phyloP scores from a whole-genome alignment of 2,888 invertebrate species.

The Oscheius myriophilus region DNA sequence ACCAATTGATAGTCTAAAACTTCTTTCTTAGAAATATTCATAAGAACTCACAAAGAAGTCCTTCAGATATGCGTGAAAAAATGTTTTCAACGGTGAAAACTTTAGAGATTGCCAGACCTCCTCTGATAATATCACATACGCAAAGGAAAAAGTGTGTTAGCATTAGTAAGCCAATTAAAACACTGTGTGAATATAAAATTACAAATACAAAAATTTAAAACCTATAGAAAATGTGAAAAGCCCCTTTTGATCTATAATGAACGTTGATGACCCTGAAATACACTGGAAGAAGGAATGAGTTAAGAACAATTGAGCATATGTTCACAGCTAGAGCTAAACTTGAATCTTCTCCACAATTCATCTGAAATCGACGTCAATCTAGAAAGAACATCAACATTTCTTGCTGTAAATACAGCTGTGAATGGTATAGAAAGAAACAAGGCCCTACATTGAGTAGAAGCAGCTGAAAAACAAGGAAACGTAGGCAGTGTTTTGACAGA shows the following conservation, averaged over 20 bases:
- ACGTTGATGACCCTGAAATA: constrained; percentile 13
- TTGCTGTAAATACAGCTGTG: no score
- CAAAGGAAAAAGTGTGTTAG: constrained; percentile 1
- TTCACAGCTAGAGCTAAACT: constrained; percentile 2
- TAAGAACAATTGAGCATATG: not conserved
- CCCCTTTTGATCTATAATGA: constrained; percentile 7
- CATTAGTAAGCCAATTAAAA: constrained; percentile 6
- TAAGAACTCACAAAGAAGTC: not conserved
- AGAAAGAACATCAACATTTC: no score
- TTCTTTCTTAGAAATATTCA: not conserved
- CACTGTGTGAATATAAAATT: not conserved
- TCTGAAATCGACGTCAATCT: no score
- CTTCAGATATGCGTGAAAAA: not conserved
- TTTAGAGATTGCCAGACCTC: not conserved
- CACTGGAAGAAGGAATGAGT: not conserved
- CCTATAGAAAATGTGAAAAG: constrained; percentile 23
- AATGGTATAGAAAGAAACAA: no score
- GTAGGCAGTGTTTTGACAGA: no score
- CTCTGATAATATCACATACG: constrained; percentile 1
- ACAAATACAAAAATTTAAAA: not conserved
- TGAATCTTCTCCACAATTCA: constrained; percentile 4
- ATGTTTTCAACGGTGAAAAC: not conserved
- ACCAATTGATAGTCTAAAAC: constrained; percentile 15
- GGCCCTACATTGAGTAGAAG: no score
- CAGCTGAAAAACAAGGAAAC: no score